Conservation (phyloP, 2,113 vertebrate genomes). For the Motacilla alba region DNA sequence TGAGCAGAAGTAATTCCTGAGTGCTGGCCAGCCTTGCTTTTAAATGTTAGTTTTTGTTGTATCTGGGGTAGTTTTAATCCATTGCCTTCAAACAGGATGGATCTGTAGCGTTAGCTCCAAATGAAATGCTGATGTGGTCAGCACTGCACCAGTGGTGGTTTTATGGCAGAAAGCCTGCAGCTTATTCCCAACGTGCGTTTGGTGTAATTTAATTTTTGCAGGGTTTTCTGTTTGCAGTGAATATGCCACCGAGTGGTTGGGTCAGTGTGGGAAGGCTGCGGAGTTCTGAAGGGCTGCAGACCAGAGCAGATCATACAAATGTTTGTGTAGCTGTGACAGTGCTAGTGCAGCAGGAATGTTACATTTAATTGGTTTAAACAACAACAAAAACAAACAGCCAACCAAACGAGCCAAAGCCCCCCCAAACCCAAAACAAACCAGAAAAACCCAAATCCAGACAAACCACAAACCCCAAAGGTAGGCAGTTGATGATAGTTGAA, state of each 20-base stretch:
- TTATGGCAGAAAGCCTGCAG: background rate
- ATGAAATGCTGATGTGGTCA: background rate
- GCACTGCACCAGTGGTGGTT: background rate
- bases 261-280: background rate
- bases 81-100: background rate
- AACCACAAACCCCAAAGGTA: background rate
- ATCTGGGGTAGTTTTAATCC: background rate
- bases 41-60: background rate
- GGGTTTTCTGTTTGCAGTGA: background rate
- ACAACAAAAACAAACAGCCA: background rate
- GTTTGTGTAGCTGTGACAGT: background rate
- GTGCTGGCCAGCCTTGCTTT: background rate
- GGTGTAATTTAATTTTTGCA: background rate
- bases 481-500: background rate
- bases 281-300: background rate
- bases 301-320: background rate
- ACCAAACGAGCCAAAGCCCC: fast-evolving
- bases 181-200: background rate
- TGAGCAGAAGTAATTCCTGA: background rate
- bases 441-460: background rate
- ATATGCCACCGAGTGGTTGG: background rate
- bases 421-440: background rate
- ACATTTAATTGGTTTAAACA: background rate
- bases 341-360: background rate
- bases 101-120: background rate